Evolutionary conservation across 1,140 invertebrate species (phyloP), one percentile per base, ranked within the genome.

Genomic region (Drosophila santomea): DNA sequence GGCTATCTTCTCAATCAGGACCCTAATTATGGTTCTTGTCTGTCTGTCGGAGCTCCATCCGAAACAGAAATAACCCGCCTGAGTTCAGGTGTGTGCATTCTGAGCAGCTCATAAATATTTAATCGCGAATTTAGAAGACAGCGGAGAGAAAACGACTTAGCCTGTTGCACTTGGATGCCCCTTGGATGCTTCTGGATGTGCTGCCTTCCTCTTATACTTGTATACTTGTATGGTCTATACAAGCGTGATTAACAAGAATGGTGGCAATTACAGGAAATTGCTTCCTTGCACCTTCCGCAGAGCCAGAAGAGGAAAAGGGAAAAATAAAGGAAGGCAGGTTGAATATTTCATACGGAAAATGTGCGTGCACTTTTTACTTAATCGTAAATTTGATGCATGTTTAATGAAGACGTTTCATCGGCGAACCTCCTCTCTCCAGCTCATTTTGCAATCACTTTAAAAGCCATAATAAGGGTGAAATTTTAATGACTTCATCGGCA

Each of bases 391-490:
- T 77, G 71, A 83, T 85, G 79, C 75, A 86, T 80, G 68, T 74
- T 84, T 76, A 91, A 91, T 89, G 80, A 91, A 91, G 81, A 91
- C 78, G 76, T 91, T 89, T 75, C 61, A 56, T 28, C 64, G 69
- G 58, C 57, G 47, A 58, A 38, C 60, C 59, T 43, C 41, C 43
- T 35, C 23, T 55, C 58, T 68, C 61, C 75, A 62, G 57, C 58
- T 89, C 80, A 80, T 80, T 84, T 89, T 81, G 84, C 85, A 90
- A 90, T 90, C 86, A 90, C 85, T 85, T 89, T 90, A 90, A 90
- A 90, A 81, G 75, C 85, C 74, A 91, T 91, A 91, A 91, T 91
- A 91, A 91, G 90, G 82, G 85, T 88, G 80, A 76, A 88, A 84
- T 84, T 91, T 88, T 91, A 91, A 91, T 91, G 75, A 80, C 90